Percentiles rank a stretch among this genome's conserved stretches.
Evolutionary conservation across 2,888 invertebrate species (phyloP).

Genomic region (Ormyrus rosae): DNA sequence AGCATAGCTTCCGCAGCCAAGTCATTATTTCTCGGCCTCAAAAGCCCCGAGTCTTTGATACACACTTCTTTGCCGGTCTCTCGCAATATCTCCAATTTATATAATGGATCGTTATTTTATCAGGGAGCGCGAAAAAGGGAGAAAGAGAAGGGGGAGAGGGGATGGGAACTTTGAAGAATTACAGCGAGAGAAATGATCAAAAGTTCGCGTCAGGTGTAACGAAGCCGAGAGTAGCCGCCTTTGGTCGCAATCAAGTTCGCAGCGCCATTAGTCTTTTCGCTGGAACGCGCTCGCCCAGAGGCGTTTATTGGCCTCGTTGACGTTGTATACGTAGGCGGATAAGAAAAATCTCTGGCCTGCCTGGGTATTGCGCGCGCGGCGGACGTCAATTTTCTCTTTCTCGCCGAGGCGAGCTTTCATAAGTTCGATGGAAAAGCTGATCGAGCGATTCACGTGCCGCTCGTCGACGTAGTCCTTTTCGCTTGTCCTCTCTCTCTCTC

Average conservation of each 20-base stretch:
- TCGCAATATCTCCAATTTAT: constrained; percentile 22
- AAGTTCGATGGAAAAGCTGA: too few species aligned
- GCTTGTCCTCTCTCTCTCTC: too few species aligned
- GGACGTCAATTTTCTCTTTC: too few species aligned
- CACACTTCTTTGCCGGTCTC: neutral
- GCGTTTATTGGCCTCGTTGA: constrained; percentile 42
- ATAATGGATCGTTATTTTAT: constrained; percentile 27
- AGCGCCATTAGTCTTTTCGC: constrained; percentile 33
- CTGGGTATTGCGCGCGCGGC: too few species aligned
- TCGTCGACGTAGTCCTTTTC: too few species aligned
- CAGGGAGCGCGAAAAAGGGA: neutral
- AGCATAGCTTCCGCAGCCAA: neutral
- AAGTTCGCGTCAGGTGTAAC: constrained; percentile 32
- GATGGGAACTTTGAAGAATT: constrained; percentile 19
- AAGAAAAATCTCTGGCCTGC: too few species aligned
- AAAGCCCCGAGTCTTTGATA: constrained; percentile 7
- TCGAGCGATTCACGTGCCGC: too few species aligned
- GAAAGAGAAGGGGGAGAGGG: too few species aligned
- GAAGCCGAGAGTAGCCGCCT: neutral
- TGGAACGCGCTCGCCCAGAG: neutral
- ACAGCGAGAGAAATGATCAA: constrained; percentile 28
- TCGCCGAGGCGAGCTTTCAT: too few species aligned
- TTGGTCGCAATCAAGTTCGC: constrained; percentile 28
- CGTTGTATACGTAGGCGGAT: neutral
- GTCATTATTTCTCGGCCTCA: neutral